phyloP scores from a whole-genome alignment of 2,888 invertebrate species.

The Hyposoter didymator region DNA sequence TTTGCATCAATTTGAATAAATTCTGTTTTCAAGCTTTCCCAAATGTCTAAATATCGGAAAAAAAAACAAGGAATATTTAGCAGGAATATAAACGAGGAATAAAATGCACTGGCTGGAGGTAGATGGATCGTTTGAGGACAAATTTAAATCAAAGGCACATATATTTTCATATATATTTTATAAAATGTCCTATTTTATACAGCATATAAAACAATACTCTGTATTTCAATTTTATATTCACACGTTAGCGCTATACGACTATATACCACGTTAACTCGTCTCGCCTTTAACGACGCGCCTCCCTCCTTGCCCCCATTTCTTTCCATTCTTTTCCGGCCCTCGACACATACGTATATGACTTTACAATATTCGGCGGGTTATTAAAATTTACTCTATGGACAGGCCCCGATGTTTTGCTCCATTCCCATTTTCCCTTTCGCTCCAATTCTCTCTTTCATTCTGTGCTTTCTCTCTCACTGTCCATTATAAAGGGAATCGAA shows the following conservation, averaged over 20 bases:
- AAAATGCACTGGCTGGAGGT: neutral
- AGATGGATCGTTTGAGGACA: constrained; percentile 30
- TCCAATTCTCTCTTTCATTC: constrained; percentile 53
- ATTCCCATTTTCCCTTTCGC: constrained; percentile 74
- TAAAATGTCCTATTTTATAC: constrained; percentile 84
- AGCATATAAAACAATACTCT: constrained; percentile 85
- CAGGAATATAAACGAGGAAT: neutral
- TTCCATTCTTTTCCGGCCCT: neutral
- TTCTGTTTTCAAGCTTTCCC: neutral
- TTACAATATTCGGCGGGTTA: constrained; percentile 82
- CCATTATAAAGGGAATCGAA: neutral
- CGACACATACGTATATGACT: constrained; percentile 71
- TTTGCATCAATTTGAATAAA: neutral
- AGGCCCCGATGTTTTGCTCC: constrained; percentile 74
- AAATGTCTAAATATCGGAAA: neutral
- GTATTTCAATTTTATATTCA: constrained; percentile 83
- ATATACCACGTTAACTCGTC: constrained; percentile 78
- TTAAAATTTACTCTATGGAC: constrained; percentile 63
- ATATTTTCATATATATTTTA: constrained; percentile 83
- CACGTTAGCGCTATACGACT: constrained; percentile 83
- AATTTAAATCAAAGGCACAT: constrained; percentile 66
- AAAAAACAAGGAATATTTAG: neutral
- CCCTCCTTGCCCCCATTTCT: neutral
- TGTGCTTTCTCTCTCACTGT: neutral
- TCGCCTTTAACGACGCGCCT: constrained; percentile 33